A percentile compares a stretch with the other conserved stretches of the same genome.
Evolutionary conservation across 2,888 invertebrate genomes (phyloP).

Genomic region (Mantis religiosa): DNA sequence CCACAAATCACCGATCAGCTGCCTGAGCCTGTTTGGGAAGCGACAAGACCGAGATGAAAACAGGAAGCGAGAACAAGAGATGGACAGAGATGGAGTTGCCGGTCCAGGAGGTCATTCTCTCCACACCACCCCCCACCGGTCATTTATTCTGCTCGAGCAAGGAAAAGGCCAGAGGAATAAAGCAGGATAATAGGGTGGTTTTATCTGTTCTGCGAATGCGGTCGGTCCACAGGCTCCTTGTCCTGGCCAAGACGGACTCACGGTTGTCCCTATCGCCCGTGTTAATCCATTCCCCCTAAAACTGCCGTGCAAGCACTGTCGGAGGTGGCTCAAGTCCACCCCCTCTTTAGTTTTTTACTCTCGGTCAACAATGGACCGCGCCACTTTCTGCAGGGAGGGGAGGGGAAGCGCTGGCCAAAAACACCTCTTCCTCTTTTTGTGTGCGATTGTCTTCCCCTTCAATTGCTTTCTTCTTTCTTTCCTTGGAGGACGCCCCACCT

Average conservation of each 20-base stretch:
- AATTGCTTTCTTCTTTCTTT: neutral
- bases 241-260: neutral
- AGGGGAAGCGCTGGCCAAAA: slow-evolving; percentile 1
- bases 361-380: slow-evolving; percentile 27
- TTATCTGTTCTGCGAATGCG: slow-evolving; percentile 25
- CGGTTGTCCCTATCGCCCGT: neutral
- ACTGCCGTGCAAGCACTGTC: slow-evolving; percentile 25
- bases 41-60: neutral
- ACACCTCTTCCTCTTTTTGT: slow-evolving; percentile 7
- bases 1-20: slow-evolving; percentile 19
- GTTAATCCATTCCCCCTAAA: slow-evolving; percentile 32
- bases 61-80: slow-evolving; percentile 15
- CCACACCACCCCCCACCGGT: slow-evolving; percentile 13
- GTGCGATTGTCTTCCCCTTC: neutral
- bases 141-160: slow-evolving; percentile 30
- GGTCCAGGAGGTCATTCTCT: slow-evolving; percentile 4
- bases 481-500: neutral
- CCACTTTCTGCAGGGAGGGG: neutral
- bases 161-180: slow-evolving; percentile 23
- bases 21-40: neutral
- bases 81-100: slow-evolving; percentile 6
- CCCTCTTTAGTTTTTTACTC: slow-evolving; percentile 23
- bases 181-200: slow-evolving; percentile 29
- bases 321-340: neutral
- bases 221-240: neutral